Conservation (phyloP, 1,140 invertebrate genomes). For the Halictus rubicundus region DNA sequence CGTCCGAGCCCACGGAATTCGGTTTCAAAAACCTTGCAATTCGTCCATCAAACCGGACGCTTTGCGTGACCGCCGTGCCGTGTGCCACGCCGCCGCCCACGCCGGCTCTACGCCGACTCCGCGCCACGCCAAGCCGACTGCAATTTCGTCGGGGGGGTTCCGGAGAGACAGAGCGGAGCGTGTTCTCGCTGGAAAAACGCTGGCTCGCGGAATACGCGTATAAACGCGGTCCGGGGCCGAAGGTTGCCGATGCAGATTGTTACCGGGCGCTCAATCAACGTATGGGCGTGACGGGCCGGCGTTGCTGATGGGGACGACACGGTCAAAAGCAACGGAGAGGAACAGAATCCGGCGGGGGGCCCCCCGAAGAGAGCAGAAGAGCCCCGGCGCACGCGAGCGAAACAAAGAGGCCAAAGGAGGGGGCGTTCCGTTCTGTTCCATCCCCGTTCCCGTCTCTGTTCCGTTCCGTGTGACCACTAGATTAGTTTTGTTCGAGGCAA, state of each 20-base stretch:
- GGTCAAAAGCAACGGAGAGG: conserved; percentile 27
- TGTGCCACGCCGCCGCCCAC: not conserved
- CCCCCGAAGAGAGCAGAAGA: not conserved
- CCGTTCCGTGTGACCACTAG: conserved; percentile 67
- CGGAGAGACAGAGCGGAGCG: too few species aligned
- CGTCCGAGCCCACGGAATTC: conserved; percentile 10
- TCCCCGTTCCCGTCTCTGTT: too few species aligned
- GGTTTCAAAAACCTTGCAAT: conserved; percentile 40
- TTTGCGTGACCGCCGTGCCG: not conserved
- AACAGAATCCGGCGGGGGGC: too few species aligned
- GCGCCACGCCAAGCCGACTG: not conserved
- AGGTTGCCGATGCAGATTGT: conserved; percentile 54
- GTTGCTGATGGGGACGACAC: conserved; percentile 47
- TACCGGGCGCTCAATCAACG: conserved; percentile 55
- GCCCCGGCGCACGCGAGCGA: not conserved
- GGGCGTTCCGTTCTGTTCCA: not conserved
- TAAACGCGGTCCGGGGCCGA: conserved; percentile 3
- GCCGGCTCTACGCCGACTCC: not conserved
- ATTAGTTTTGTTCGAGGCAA: conserved; percentile 79
- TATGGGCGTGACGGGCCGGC: conserved; percentile 40
- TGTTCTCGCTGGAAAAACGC: conserved; percentile 15
- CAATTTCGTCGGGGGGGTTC: conserved; percentile 16
- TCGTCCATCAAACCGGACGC: conserved; percentile 17
- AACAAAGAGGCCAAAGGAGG: conserved; percentile 31
- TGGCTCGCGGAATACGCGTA: conserved; percentile 1